Percentiles rank a stretch among this genome's conserved stretches.
phyloP scores from a whole-genome alignment of 2,888 invertebrate species.

The Stenodera caucasica region DNA sequence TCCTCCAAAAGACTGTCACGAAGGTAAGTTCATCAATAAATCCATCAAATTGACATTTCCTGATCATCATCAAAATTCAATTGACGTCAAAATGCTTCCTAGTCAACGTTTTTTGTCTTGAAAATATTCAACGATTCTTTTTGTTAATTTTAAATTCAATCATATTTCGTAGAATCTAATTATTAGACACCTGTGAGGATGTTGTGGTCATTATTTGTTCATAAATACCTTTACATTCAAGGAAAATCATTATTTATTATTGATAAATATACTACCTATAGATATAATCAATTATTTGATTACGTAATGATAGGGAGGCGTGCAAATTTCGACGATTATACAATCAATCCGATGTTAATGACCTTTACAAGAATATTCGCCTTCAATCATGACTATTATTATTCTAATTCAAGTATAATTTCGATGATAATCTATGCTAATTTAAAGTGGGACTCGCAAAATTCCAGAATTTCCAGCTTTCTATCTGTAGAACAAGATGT shows the following conservation, averaged over 20 bases:
- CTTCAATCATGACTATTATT: too few relatives aligned
- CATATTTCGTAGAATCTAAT: conserved; percentile 16
- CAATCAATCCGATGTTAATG: conserved; percentile 18
- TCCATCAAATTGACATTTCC: neutral
- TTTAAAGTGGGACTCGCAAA: too few relatives aligned
- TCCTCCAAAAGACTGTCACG: conserved; percentile 43
- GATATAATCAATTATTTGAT: conserved; percentile 18
- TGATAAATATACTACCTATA: conserved; percentile 13
- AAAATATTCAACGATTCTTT: neutral
- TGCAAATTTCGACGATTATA: conserved; percentile 23
- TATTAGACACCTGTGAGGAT: conserved; percentile 16
- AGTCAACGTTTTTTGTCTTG: neutral
- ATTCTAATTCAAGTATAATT: too few relatives aligned
- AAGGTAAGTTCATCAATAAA: conserved; percentile 36
- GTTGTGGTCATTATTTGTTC: neutral
- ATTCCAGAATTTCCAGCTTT: conserved; percentile 1
- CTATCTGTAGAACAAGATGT: too few relatives aligned
- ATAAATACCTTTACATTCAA: conserved; percentile 10
- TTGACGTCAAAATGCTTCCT: neutral
- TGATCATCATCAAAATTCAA: conserved; percentile 4
- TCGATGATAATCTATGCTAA: too few relatives aligned
- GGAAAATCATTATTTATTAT: conserved; percentile 10
- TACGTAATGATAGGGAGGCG: conserved; percentile 21
- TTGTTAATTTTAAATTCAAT: conserved; percentile 9
- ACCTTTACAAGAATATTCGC: conserved; percentile 5